These are phyloP conservation scores for Eurypyga helias DNA, from an alignment of 2,113 vertebrate genomes.

Conservation along the genomic window DNA sequence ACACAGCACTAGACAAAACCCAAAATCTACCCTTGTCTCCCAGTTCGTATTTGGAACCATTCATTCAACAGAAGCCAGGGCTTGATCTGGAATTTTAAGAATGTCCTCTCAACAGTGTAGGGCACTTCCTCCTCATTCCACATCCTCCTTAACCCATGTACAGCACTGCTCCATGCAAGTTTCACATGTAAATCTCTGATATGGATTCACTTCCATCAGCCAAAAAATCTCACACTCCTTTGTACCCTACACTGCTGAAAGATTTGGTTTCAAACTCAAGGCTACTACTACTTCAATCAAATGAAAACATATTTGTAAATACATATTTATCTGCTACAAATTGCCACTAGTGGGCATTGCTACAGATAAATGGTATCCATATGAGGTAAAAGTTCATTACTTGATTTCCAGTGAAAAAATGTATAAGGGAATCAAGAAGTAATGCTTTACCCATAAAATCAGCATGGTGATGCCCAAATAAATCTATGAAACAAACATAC, in stretches of 20 bases:
- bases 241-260: neutral
- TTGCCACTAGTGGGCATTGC: neutral
- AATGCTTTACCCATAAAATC: neutral
- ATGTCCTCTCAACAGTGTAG: neutral
- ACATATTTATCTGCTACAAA: neutral
- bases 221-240: neutral
- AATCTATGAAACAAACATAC: neutral
- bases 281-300: neutral
- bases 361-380: accelerated
- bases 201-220: neutral
- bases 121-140: neutral
- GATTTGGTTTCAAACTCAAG: neutral
- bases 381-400: neutral
- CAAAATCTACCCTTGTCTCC: neutral
- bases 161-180: neutral
- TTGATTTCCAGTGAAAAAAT: neutral
- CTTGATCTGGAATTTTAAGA: neutral
- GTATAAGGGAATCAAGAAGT: neutral
- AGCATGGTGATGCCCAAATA: neutral
- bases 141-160: neutral
- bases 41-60: neutral
- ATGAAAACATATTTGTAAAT: neutral
- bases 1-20: neutral
- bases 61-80: neutral
- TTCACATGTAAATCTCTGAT: neutral